phyloP scores from a whole-genome alignment of 2,888 invertebrate genomes.

The Pandemis cinnamomeana region DNA sequence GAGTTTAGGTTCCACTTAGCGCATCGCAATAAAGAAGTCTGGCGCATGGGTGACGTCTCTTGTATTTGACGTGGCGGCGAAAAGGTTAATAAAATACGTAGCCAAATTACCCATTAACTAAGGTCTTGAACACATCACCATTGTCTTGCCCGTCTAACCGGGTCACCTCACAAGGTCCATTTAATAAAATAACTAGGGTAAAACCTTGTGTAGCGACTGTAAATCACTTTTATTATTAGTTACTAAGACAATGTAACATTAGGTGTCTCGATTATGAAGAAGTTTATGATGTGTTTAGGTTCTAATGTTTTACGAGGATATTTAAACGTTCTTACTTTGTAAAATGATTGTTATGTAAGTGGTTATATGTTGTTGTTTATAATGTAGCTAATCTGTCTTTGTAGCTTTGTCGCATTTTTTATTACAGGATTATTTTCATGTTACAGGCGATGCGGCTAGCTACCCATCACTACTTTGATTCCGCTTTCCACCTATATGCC shows the following conservation, averaged over 20 bases:
- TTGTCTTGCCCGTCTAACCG: not conserved
- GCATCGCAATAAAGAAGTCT: too few species aligned
- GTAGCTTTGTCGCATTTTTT: too few species aligned
- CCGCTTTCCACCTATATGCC: too few species aligned
- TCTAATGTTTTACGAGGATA: not conserved
- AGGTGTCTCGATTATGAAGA: not conserved
- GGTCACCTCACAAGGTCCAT: slow-evolving; percentile 3
- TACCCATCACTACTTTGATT: too few species aligned
- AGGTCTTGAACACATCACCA: not conserved
- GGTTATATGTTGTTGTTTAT: not conserved
- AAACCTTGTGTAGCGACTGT: not conserved
- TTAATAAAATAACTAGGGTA: not conserved
- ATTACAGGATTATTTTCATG: too few species aligned
- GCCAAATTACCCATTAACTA: not conserved
- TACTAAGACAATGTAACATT: not conserved
- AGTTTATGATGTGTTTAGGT: not conserved
- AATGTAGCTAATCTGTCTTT: not conserved
- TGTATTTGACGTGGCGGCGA: too few species aligned
- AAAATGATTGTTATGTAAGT: not conserved
- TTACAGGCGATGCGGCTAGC: too few species aligned
- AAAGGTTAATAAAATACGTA: too few species aligned
- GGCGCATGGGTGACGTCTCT: too few species aligned
- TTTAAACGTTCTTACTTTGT: slow-evolving; percentile 1
- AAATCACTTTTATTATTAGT: slow-evolving; percentile 10
- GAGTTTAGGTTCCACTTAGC: too few species aligned